phyloP scores from a whole-genome alignment of 2,888 invertebrate species.

The Esperia sulphurella region DNA sequence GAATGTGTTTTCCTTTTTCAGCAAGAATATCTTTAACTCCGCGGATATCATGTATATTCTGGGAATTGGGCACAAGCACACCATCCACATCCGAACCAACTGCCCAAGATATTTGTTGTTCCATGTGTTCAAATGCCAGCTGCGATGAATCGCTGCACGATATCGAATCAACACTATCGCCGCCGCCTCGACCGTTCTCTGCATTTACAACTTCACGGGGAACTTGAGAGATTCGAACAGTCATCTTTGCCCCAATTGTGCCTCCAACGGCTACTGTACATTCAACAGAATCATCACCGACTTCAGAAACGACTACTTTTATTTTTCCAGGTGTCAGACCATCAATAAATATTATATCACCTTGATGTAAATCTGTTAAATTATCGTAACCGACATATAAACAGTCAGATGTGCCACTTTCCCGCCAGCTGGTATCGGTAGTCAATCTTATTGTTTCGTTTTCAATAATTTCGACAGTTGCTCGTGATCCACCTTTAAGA shows the following conservation, averaged over 20 bases:
- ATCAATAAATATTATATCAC: constrained; percentile 72
- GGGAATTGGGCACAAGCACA: constrained; percentile 53
- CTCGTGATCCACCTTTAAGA: constrained; percentile 53
- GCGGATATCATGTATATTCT: constrained; percentile 47
- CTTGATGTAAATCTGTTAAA: constrained; percentile 67
- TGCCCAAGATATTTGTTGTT: constrained; percentile 68
- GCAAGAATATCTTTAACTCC: constrained; percentile 45
- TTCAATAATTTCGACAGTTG: constrained; percentile 51
- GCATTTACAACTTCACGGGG: constrained; percentile 58
- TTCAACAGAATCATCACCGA: constrained; percentile 66
- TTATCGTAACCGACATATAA: constrained; percentile 77
- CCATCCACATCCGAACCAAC: constrained; percentile 64
- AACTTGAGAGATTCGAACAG: constrained; percentile 72
- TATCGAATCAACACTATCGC: constrained; percentile 60
- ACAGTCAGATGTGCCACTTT: constrained; percentile 75
- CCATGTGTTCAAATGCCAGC: constrained; percentile 84
- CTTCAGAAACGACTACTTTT: constrained; percentile 49
- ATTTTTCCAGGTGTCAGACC: constrained; percentile 55
- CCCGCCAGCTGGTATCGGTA: constrained; percentile 72
- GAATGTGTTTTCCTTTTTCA: constrained; percentile 64
- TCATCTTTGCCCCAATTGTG: constrained; percentile 68
- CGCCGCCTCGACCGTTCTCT: constrained; percentile 40
- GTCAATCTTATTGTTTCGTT: constrained; percentile 66
- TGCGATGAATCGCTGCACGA: constrained; percentile 74
- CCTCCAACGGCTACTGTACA: constrained; percentile 78